Evolutionary conservation across 2,113 vertebrate genomes (phyloP).

Genomic region (Sula dactylatra): DNA sequence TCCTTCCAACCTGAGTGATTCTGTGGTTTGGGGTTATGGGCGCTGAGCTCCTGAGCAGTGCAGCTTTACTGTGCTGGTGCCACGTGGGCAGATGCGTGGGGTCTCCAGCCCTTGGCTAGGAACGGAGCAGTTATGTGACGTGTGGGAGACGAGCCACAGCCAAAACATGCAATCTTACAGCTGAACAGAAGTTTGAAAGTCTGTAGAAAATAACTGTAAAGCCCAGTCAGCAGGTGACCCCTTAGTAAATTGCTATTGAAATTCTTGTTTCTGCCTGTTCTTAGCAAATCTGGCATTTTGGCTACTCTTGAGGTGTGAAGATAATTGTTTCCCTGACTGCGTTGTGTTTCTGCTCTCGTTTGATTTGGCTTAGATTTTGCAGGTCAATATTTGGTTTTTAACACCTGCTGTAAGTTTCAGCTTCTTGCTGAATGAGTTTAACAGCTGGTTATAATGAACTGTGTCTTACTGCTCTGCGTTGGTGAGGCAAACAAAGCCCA

Average conservation of each 20-base stretch:
- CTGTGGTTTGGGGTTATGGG: background rate
- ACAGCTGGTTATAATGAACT: background rate
- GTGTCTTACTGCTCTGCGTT: background rate
- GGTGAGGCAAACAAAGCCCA: background rate
- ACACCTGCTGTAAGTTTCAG: background rate
- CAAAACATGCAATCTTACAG: background rate
- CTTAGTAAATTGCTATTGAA: background rate
- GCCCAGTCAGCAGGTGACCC: background rate
- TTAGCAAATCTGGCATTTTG: background rate
- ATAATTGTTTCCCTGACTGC: background rate
- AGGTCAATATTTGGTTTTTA: background rate
- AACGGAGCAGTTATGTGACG: background rate
- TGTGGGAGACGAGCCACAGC: background rate
- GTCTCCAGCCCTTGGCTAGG: background rate
- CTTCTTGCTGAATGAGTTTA: background rate
- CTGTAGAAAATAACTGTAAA: background rate
- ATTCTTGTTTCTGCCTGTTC: background rate
- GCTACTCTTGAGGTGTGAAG: background rate
- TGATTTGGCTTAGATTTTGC: background rate
- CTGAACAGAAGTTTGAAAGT: background rate
- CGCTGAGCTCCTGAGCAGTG: background rate
- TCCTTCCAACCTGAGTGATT: background rate
- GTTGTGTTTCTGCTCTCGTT: background rate
- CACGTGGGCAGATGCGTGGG: fast-evolving
- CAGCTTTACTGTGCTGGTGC: background rate